Evolutionary conservation across 2,113 vertebrate species (phyloP), one percentile per base, ranked within the genome.

Genomic region (Peromyscus californicus): DNA sequence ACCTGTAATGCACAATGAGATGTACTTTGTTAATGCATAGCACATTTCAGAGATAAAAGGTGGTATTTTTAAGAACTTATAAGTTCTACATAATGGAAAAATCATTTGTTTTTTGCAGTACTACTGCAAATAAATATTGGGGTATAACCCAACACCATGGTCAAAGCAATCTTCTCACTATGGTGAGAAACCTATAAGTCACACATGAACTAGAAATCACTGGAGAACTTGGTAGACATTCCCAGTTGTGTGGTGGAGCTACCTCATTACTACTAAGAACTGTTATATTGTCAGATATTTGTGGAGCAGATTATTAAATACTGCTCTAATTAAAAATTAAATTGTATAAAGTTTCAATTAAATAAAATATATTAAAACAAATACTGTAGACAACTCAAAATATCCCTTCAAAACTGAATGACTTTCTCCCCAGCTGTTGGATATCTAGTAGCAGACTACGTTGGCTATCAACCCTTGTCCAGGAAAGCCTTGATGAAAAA

Each of bases 331-430:
- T 75, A 82, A 83, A 94, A 54, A 65, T 39, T 63, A 31, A 88
- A 69, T 88, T 74, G 65, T 51, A 82, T 9, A 51, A 89, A 74
- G 36, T 72, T 94, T 12, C 65, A 89, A 72, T 74, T 72, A 72
- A 89, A 61, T 82, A 42, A 75, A 45, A 39, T 76, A 54, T 76
- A 69, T 84, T 76, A 69, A 89, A 76, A 69, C 36, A 83, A 59
- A 75, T 16, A 67, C 89, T 75, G 75, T 33, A 89, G 54, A 89
- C 75, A n/a, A 48, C 33, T 29, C n/a, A 84, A 89, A 83, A 91
- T 48, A 70, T 86, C 16, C 3, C 74, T 63, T 78, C 15, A 84
- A 21, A 97, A 94, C 86, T 69, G 48, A 95, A 89, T 48, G 57
- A 80, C 39, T 45, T 16, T 42, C 80, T 85, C 36, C 31, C 74